A percentile compares a stretch with the other conserved stretches of the same genome.
Conservation (phyloP, 1,140 invertebrate genomes). For the Alviniconcha marisindica region DNA sequence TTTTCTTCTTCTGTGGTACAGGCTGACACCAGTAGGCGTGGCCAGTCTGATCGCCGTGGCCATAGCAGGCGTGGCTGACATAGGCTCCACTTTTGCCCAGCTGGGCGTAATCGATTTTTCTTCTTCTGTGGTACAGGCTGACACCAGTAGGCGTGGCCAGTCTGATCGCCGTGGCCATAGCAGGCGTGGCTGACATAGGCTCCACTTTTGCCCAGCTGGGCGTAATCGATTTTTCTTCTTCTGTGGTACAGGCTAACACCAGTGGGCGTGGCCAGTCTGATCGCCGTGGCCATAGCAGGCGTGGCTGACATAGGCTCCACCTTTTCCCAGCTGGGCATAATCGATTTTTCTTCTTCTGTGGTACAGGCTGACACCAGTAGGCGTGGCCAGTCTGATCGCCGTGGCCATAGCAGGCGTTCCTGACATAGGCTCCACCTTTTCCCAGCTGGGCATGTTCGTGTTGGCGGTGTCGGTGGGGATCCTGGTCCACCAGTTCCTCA, state of each 20-base stretch:
- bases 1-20: too few relatives aligned
- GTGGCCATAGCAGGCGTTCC: constrained; percentile 91
- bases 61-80: constrained; percentile 88
- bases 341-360: constrained; percentile 73
- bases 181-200: constrained; percentile 87
- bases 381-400: constrained; percentile 93
- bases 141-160: constrained; percentile 93
- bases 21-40: constrained; percentile 92
- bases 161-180: constrained; percentile 93
- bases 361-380: constrained; percentile 88
- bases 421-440: constrained; percentile 87
- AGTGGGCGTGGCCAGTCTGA: constrained; percentile 92
- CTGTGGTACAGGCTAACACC: constrained; percentile 92
- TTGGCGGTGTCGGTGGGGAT: constrained; percentile 90
- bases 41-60: constrained; percentile 94
- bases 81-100: constrained; percentile 87
- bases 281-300: constrained; percentile 92
- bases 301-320: constrained; percentile 87
- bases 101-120: constrained; percentile 93
- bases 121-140: too few relatives aligned
- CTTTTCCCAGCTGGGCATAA: constrained; percentile 91
- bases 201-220: constrained; percentile 90
- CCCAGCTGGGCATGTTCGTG: constrained; percentile 91
- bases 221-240: too few relatives aligned
- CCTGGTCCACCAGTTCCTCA: constrained; percentile 90